A percentile compares a stretch with the other conserved stretches of the same genome.
Conservation (phyloP, 2,797 vertebrate species). For the Rhynchotus rufescens region DNA sequence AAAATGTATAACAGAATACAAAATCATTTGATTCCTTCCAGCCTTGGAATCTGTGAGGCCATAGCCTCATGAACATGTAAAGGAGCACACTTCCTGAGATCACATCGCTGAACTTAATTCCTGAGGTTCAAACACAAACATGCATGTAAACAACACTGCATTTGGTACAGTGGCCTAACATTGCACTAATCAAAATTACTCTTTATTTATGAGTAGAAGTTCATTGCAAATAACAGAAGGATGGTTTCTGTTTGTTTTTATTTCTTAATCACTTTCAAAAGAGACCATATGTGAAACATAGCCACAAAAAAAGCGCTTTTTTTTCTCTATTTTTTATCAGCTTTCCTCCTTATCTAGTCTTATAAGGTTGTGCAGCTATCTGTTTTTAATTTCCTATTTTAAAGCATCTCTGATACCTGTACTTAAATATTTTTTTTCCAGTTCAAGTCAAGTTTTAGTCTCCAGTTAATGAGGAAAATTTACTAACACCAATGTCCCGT, state of each 20-base stretch:
- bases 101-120: neutral
- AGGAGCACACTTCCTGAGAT: neutral
- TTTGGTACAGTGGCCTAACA: neutral
- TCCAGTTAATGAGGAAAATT: neutral
- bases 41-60: neutral
- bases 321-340: neutral
- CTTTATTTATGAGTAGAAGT: neutral
- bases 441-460: slow-evolving; percentile 20
- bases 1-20: neutral
- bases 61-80: neutral
- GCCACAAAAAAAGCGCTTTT: neutral
- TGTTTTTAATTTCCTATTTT: slow-evolving; percentile 30
- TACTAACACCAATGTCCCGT: neutral
- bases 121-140: neutral
- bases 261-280: slow-evolving; percentile 44
- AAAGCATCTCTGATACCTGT: neutral
- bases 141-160: neutral
- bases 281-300: slow-evolving; percentile 20
- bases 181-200: neutral
- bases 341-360: slow-evolving; percentile 1
- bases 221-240: neutral
- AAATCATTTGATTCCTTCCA: neutral
- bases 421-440: neutral
- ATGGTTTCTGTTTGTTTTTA: neutral
- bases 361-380: neutral